Base-by-base conservation (phyloP, 2,113 vertebrate genomes). In the Mystacornis crossleyi region DNA sequence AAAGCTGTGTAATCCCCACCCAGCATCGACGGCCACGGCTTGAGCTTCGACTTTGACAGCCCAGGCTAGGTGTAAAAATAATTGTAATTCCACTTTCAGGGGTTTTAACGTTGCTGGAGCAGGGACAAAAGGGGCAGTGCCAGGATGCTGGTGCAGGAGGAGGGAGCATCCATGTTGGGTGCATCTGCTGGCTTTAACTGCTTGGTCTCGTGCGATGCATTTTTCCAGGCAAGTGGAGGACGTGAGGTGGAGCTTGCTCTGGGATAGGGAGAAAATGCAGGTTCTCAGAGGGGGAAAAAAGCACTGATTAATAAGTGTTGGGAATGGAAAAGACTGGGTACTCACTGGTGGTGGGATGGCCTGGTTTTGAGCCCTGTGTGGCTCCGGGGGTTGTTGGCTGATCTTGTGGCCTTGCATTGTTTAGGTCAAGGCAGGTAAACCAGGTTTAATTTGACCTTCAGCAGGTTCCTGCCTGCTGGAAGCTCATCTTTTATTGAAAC, bases 1-100 rank as follows among this genome's bases (percentile, higher is more conserved):
- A 38, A 69, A 85, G 42, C 94, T 38, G 71, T 18, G 77, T 90
- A 95, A 96, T 95, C 89, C 93, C 53, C 73, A 34, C 51, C 69
- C 67, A 48, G 81, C 29, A 5, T 14, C 4, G 4, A 21, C 0
- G 8, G 65, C 74, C 14, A 2, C 6, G 83, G 83, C 58, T 69
- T 48, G 57, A 82, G 62, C 81, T 42, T 31, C 6, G 1, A 81
- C 74, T 96, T 77, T 65, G 71, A n/a, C 78, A 87, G 61, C 58
- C 53, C n/a, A 5, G 47, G 8, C 42, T 74, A 42, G 86, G 88
- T 86, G 89, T 83, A 94, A 86, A 80, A 88, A 87, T 34, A 61
- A 47, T 69, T 67, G 70, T 66, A 90, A 95, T 93, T 93, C 71
- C 26, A 18, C 67, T 60, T 73, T 2, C 29, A 18, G 75, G 42